Percentiles rank a stretch among this genome's conserved stretches.
Evolutionary conservation across 2,888 invertebrate genomes (phyloP).

Genomic region (Drosophila borborema): DNA sequence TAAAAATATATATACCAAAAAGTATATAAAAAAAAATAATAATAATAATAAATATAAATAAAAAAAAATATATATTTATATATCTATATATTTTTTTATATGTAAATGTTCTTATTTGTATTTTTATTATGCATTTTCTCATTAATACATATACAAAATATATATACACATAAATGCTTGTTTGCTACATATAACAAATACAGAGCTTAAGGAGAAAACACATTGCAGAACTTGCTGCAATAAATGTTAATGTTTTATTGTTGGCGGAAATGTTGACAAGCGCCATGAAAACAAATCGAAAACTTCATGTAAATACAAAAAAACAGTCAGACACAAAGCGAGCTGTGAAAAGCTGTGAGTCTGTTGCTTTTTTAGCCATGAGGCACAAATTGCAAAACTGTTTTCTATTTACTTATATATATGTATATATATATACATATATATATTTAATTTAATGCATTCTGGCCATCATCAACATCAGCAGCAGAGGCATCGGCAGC

Average conservation of each 20-base stretch:
- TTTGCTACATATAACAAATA: no score
- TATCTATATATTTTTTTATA: no score
- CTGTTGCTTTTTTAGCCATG: constrained; percentile 42
- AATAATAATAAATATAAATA: no score
- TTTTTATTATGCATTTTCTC: no score
- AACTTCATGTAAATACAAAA: constrained; percentile 67
- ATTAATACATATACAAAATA: no score
- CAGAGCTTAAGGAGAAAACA: constrained; percentile 3
- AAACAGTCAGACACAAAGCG: constrained; percentile 37
- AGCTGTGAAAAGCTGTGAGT: constrained; percentile 36
- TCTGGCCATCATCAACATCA: constrained; percentile 53
- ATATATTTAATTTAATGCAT: constrained; percentile 69
- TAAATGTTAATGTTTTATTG: constrained; percentile 43
- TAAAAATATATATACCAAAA: no score
- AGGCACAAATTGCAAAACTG: constrained; percentile 36
- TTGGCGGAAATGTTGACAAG: constrained; percentile 69
- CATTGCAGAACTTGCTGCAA: constrained; percentile 16
- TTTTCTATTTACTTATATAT: constrained; percentile 56
- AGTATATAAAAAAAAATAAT: no score
- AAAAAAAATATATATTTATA: no score
- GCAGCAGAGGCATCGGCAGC: constrained; percentile 4
- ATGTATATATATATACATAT: constrained; percentile 36
- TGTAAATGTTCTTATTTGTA: no score
- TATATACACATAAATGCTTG: no score
- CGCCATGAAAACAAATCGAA: constrained; percentile 71